A percentile compares a stretch with the other conserved stretches of the same genome.
Conservation (phyloP, 2,113 vertebrate species). For the Propithecus coquereli region DNA sequence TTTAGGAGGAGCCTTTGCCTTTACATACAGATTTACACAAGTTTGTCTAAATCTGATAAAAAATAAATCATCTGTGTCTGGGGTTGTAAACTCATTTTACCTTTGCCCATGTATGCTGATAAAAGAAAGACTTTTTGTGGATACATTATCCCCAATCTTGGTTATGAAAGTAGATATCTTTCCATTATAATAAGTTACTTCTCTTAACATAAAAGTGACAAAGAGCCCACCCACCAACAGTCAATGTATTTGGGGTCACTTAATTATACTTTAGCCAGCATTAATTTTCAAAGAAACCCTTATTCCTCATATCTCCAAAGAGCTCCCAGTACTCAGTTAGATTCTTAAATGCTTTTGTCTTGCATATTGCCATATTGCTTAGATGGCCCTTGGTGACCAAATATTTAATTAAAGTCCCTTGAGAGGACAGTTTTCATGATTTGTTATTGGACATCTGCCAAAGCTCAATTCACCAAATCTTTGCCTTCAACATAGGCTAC, state of each 20-base stretch:
- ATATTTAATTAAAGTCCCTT: constrained; percentile 56
- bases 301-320: not conserved
- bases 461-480: not conserved
- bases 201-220: not conserved
- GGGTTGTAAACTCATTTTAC: not conserved
- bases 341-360: constrained; percentile 21
- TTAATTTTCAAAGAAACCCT: constrained; percentile 21
- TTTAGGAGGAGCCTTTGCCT: not conserved
- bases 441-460: constrained; percentile 23
- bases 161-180: not conserved
- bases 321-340: not conserved
- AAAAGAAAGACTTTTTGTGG: not conserved
- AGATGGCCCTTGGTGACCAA: constrained; percentile 27
- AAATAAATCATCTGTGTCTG: not conserved
- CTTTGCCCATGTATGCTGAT: not conserved
- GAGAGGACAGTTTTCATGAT: constrained; percentile 23
- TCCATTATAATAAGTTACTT: not conserved
- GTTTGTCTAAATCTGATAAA: not conserved
- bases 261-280: constrained; percentile 14
- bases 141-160: not conserved
- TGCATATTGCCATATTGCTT: constrained; percentile 39
- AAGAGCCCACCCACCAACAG: not conserved
- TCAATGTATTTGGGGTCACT: constrained; percentile 22
- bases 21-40: not conserved
- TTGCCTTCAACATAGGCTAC: not conserved